Conservation (phyloP, 2,113 vertebrate species). For the Nothoprocta pentlandii region DNA sequence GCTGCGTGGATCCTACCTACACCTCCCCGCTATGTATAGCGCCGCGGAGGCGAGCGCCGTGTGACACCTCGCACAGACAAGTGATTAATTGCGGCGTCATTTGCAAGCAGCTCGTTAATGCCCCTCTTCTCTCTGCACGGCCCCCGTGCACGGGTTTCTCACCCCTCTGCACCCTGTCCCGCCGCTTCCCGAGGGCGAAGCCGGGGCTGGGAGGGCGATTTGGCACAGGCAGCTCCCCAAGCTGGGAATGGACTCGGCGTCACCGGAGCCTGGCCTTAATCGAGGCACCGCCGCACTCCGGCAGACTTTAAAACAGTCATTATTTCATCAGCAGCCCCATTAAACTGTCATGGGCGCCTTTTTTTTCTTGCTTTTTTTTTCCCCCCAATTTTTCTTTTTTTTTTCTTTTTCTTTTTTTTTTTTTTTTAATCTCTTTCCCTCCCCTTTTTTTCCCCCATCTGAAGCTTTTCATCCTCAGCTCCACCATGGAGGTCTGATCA, state of each 20-base stretch:
- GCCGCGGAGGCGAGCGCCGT: neutral
- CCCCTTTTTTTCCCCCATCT: neutral
- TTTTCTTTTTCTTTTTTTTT: neutral
- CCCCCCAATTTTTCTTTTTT: neutral
- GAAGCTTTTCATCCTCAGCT: neutral
- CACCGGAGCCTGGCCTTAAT: neutral
- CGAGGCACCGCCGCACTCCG: neutral
- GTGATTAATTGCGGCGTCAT: constrained; percentile 34
- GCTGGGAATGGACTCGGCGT: neutral
- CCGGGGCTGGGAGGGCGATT: no score
- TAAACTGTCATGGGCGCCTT: constrained; percentile 45
- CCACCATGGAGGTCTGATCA: no score
- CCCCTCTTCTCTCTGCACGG: neutral
- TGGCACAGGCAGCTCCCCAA: neutral
- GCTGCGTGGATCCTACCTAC: neutral
- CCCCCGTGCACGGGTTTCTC: neutral
- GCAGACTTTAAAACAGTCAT: constrained; percentile 52
- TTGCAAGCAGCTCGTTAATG: constrained; percentile 26
- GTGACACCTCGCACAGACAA: neutral
- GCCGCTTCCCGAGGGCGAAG: no score
- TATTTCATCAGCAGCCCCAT: constrained; percentile 59
- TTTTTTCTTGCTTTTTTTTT: neutral
- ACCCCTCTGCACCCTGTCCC: neutral
- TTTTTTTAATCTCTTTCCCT: neutral
- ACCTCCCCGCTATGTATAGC: neutral